Evolutionary conservation across 2,888 invertebrate species (phyloP).

Genomic region (Drosophila acutilabella): DNA sequence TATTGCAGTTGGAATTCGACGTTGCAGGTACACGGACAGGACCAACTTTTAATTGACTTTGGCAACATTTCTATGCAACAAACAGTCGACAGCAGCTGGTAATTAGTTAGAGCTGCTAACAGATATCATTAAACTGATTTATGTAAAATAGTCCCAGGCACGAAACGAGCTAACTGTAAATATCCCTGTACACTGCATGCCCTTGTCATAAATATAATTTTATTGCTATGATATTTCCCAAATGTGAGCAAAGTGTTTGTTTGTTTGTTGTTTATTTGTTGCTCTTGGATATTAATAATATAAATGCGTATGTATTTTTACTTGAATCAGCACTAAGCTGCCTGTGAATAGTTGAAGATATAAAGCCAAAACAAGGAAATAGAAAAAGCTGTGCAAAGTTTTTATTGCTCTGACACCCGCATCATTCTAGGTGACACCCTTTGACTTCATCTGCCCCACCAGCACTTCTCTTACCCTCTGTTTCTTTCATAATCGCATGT

Average conservation of each 20-base stretch:
- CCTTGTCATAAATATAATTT: slow-evolving; percentile 73
- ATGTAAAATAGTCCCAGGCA: slow-evolving; percentile 56
- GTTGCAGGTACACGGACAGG: slow-evolving; percentile 56
- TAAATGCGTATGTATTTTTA: slow-evolving; percentile 55
- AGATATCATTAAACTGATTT: slow-evolving; percentile 67
- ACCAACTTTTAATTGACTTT: slow-evolving; percentile 74
- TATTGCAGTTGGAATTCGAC: slow-evolving; percentile 50
- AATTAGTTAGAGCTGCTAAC: slow-evolving; percentile 65
- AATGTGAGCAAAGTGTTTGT: slow-evolving; percentile 64
- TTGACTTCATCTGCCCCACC: slow-evolving; percentile 49
- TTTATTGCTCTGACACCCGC: slow-evolving; percentile 77
- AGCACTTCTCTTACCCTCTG: slow-evolving; percentile 17
- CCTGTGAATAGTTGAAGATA: slow-evolving; percentile 36
- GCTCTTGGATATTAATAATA: slow-evolving; percentile 70
- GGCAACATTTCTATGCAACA: slow-evolving; percentile 42
- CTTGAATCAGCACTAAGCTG: slow-evolving; percentile 72
- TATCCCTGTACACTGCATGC: slow-evolving; percentile 6
- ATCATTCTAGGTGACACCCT: slow-evolving; percentile 69
- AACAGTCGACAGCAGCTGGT: slow-evolving; percentile 27
- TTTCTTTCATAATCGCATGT: slow-evolving; percentile 76
- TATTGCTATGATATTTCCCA: slow-evolving; percentile 55
- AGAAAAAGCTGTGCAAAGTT: slow-evolving; percentile 69
- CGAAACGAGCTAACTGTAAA: slow-evolving; percentile 11
- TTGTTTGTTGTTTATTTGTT: slow-evolving; percentile 49
- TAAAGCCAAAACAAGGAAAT: slow-evolving; percentile 15